These are phyloP conservation scores for Chouioia cunea DNA, from an alignment of 2,888 invertebrate species.

Conservation along the genomic window DNA sequence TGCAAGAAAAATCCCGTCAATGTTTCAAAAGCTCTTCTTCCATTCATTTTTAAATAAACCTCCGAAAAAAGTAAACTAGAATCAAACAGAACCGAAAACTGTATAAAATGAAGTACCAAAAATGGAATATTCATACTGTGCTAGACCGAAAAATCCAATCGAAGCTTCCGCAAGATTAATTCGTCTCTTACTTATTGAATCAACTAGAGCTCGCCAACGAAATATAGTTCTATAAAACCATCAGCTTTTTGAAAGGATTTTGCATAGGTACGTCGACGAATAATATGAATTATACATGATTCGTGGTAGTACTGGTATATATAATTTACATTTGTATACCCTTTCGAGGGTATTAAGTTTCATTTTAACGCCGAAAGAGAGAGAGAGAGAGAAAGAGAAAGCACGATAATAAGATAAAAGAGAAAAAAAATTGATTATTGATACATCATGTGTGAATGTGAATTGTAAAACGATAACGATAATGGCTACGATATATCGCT, in stretches of 20 bases:
- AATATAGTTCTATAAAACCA: neutral
- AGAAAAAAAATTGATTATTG: slow-evolving; percentile 28
- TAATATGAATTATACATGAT: slow-evolving; percentile 31
- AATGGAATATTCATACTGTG: slow-evolving; percentile 41
- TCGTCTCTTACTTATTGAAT: slow-evolving; percentile 40
- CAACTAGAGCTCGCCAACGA: neutral
- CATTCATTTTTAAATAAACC: neutral
- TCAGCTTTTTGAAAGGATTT: slow-evolving; percentile 1
- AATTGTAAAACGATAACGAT: too few relatives aligned
- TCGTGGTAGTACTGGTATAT: too few relatives aligned
- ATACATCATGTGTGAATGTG: slow-evolving; percentile 6
- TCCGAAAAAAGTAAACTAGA: neutral
- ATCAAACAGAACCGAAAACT: slow-evolving; percentile 27
- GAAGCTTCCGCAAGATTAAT: slow-evolving; percentile 43
- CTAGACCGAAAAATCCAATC: slow-evolving; percentile 21
- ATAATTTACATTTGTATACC: too few relatives aligned
- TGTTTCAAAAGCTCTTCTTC: slow-evolving; percentile 3
- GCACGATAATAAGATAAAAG: neutral
- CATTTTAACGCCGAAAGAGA: slow-evolving; percentile 17
- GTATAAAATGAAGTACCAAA: slow-evolving; percentile 30
- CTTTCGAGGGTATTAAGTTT: slow-evolving; percentile 5
- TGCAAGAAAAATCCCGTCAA: too few relatives aligned
- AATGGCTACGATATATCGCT: neutral
- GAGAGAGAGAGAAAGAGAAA: neutral
- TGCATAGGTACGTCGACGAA: neutral